Conservation (phyloP, 2,888 invertebrate genomes). For the Drosophila phalerata region DNA sequence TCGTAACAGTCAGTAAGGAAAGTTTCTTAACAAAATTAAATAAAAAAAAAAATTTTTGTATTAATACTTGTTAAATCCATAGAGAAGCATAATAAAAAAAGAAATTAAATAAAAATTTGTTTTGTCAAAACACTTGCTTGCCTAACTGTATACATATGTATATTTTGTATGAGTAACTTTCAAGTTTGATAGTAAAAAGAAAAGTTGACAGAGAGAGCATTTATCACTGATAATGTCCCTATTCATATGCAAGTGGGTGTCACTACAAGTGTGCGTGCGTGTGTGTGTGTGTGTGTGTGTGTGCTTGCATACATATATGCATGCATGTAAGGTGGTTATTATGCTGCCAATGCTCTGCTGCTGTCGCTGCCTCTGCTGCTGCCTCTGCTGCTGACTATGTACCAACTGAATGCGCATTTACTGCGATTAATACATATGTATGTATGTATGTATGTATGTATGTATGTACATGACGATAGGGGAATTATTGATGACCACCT, state of each 20-base stretch:
- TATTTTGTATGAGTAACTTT: constrained; percentile 2
- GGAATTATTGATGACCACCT: constrained; percentile 53
- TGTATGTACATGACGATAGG: constrained; percentile 14
- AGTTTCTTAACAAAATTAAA: too few species aligned
- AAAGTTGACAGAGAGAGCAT: constrained; percentile 23
- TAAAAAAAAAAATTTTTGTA: too few species aligned
- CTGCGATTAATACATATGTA: constrained; percentile 3
- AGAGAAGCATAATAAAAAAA: too few species aligned
- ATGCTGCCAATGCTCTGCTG: constrained; percentile 22
- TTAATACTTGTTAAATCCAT: too few species aligned
- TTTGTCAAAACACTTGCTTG: too few species aligned
- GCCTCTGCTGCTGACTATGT: constrained; percentile 23
- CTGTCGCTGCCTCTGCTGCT: neutral
- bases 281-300: too few species aligned
- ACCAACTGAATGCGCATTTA: constrained; percentile 37
- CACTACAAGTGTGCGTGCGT: neutral
- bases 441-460: neutral
- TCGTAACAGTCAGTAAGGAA: too few species aligned
- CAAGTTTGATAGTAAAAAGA: constrained; percentile 29
- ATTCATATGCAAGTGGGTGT: constrained; percentile 24
- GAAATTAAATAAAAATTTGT: too few species aligned
- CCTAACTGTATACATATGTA: constrained; percentile 1
- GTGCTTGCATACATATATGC: neutral
- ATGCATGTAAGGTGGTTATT: constrained; percentile 41
- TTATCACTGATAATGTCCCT: constrained; percentile 3